Base-by-base conservation (phyloP, 2,888 invertebrate species). In the Erebia palarica region DNA sequence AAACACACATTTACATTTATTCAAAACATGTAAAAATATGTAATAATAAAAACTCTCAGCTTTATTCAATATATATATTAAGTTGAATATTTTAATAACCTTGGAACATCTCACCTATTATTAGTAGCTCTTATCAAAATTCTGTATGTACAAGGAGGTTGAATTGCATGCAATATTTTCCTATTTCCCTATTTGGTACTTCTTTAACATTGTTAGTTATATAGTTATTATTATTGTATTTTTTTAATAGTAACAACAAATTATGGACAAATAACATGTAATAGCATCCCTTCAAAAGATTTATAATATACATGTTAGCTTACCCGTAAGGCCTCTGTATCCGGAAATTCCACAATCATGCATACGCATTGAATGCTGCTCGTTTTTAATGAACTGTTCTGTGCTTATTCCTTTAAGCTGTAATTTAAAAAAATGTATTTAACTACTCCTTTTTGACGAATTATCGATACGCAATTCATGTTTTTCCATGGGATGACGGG, bases 311-410 rank as follows among this genome's bases (percentile, higher is more conserved):
- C 7, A 36, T 7, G 49, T 44, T 11, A 3, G 65, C 86, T 81
- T 84, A 96, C 96, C 96, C 77, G 96, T 95, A n/a, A 97, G 88
- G 44, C 96, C 96, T 78, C 96, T 94, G 82, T 96, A 97, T 60
- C 96, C 96, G 79, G 96, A 94, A 36, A 96, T 95, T 53, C 96
- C 96, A 65, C 96, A 95, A 83, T 97, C 96, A 80, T 96, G 95
- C 85, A 96, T 94, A 58, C 96, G 94, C 85, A 94, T 95, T 66
- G 96, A 95, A 84, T 96, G 94, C 76, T 96, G 96, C 78, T 97
- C 96, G 73, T 96, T 95, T 80, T 95, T 95, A 58, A 97, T 94
- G 80, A 97, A 96, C 75, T 96, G 94, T 72, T 96, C 95, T 18
- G 97, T 95, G 75, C 96, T 95, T 75, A 97, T 96, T 72, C 97